Percentiles rank a stretch among this genome's conserved stretches.
Evolutionary conservation across 2,797 vertebrate species (phyloP).

Genomic region (Lerista edwardsae): DNA sequence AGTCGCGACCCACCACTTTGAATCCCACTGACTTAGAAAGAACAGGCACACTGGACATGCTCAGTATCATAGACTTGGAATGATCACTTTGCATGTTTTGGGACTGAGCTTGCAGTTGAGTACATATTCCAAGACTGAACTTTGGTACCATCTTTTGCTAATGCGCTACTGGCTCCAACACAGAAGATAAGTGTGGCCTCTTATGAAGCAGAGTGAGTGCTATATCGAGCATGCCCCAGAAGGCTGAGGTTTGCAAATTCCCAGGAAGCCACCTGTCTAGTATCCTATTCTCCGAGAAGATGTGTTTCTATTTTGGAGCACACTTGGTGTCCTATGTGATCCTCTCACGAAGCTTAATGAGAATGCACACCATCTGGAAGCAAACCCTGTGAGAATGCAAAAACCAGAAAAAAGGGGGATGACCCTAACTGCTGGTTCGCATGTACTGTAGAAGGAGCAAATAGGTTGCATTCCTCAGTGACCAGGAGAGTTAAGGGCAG

Average conservation of each 20-base stretch:
- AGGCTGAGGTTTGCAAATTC: constrained; percentile 1
- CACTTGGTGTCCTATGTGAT: constrained; percentile 48
- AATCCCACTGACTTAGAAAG: no score
- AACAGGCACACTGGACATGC: not conserved
- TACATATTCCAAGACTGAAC: not conserved
- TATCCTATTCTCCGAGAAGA: constrained; percentile 37
- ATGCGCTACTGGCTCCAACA: not conserved
- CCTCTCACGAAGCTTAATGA: constrained; percentile 55
- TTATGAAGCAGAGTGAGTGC: rapidly evolving
- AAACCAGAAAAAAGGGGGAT: constrained; percentile 45
- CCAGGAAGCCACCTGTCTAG: constrained; percentile 39
- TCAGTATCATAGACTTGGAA: not conserved
- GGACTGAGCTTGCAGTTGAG: not conserved
- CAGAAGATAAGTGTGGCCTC: not conserved
- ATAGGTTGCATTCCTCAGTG: not conserved
- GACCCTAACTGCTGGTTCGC: constrained; percentile 56
- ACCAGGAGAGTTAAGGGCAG: not conserved
- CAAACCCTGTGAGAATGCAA: constrained; percentile 59
- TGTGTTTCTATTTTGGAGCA: constrained; percentile 45
- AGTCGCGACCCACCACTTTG: no score
- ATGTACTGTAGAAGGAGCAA: not conserved
- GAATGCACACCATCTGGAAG: constrained; percentile 63
- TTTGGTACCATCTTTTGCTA: not conserved
- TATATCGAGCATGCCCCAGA: constrained; percentile 42
- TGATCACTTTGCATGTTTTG: not conserved